These are phyloP conservation scores for Machimus atricapillus DNA, from an alignment of 2,888 invertebrate genomes.

Conservation along the genomic window DNA sequence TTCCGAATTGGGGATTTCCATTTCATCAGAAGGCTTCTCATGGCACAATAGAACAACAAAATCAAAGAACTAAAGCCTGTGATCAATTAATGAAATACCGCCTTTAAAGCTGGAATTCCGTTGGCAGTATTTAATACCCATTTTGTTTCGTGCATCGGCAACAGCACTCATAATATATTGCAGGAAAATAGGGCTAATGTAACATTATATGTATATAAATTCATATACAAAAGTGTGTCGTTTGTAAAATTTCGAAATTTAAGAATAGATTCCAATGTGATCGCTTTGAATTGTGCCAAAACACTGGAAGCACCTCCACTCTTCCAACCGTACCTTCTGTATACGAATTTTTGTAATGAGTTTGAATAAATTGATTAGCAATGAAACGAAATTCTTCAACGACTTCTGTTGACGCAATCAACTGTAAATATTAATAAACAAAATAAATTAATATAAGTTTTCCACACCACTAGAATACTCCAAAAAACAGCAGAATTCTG, in stretches of 20 bases:
- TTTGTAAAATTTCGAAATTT: constrained; percentile 90
- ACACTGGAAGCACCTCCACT: constrained; percentile 92
- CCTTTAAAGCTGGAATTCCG: constrained; percentile 86
- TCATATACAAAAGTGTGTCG: constrained; percentile 92
- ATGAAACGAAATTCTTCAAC: constrained; percentile 90
- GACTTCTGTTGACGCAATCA: no score
- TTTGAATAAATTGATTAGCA: constrained; percentile 79
- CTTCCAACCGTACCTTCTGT: constrained; percentile 79
- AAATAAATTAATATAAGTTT: no score
- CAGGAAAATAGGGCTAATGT: constrained; percentile 90
- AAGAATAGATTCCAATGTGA: constrained; percentile 91
- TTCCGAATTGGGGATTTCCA: constrained; percentile 58
- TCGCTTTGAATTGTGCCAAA: constrained; percentile 90
- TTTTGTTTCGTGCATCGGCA: constrained; percentile 83
- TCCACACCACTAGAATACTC: no score
- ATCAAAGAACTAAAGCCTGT: constrained; percentile 93
- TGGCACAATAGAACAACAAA: constrained; percentile 87
- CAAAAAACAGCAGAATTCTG: no score
- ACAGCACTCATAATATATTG: constrained; percentile 91
- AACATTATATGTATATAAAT: no score
- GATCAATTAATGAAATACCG: constrained; percentile 86
- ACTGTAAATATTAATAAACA: no score
- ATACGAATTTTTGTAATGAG: constrained; percentile 84
- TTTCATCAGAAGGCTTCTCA: constrained; percentile 67
- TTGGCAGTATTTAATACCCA: constrained; percentile 76